These are phyloP conservation scores for Drosophila mayri DNA, from an alignment of 1,140 invertebrate genomes.

Conservation along the genomic window DNA sequence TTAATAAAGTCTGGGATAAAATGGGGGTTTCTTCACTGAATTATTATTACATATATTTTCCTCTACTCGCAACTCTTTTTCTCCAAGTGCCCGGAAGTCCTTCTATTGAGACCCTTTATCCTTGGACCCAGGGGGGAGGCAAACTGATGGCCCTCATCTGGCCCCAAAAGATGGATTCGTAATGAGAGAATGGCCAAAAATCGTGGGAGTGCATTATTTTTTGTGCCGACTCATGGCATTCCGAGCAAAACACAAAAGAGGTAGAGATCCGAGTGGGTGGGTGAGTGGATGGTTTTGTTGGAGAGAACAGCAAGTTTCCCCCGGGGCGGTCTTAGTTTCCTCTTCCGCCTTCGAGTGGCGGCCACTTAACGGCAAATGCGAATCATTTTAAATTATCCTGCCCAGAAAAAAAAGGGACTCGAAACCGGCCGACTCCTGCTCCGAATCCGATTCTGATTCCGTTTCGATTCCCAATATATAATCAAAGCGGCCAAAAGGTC, in stretches of 20 bases:
- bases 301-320: constrained; percentile 25
- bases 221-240: constrained; percentile 50
- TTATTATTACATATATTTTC: too few species aligned
- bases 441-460: constrained; percentile 10
- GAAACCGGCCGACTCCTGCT: too few species aligned
- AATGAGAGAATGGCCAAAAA: constrained; percentile 60
- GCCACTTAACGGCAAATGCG: constrained; percentile 77
- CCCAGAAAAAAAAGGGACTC: constrained; percentile 19
- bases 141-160: constrained; percentile 55
- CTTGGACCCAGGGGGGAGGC: not conserved
- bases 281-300: not conserved
- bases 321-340: constrained; percentile 28
- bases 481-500: constrained; percentile 62
- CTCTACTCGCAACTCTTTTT: not conserved
- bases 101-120: constrained; percentile 35
- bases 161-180: constrained; percentile 39
- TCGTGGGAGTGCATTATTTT: constrained; percentile 41
- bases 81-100: constrained; percentile 1
- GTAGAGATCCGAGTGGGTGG: not conserved
- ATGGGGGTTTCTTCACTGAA: too few species aligned
- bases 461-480: constrained; percentile 34
- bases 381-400: constrained; percentile 78
- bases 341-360: constrained; percentile 40
- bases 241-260: not conserved
- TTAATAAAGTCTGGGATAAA: too few species aligned